Evolutionary conservation across 1,140 invertebrate genomes (phyloP), one percentile per base, ranked within the genome.

Genomic region (Potamilus streckersoni): DNA sequence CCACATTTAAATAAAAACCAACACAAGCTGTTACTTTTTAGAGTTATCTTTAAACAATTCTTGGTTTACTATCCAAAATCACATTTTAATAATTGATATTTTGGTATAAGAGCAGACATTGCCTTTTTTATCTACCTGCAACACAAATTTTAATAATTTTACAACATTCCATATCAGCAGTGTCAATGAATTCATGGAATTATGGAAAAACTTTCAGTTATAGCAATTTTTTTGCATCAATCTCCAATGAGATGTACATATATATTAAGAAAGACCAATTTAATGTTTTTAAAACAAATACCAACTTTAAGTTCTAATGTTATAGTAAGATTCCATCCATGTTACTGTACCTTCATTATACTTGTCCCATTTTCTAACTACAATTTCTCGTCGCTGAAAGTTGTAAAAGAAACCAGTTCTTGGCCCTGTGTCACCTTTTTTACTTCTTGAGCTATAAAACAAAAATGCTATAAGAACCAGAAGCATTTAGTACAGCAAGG

Each of bases 321-420:
- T 27, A 20, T 49, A 65, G 58, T 16, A 38, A 19, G 27, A 66
- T 16, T n/a, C 11, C 12, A 55, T 62, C 59, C 0, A 56, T 16
- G 27, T 38, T 3, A 23, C 63, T 31, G 56, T 82, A 87, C 87
- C 89, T 89, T 92, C 92, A 56, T 69, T 80, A 17, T 69, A 27
- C 58, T 69, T 78, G 85, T 98, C 93, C 96, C 97, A 99, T 87
- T 93, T 94, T 84, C 93, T 95, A 0, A 97, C 94, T 19, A 98
- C 73, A 81, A 98, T 92, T 91, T 98, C 96, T 79, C 92, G 92
- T 69, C 92, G 92, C 80, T 94, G 91, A 86, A 99, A 99, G 84
- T 93, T 92, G 86, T 98, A 94, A 85, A 98, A 95, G 85, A 99
- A 98, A 31, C 97, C 97, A 71, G 94, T 93, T 84, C 96, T 92